Percentiles rank a stretch among this genome's conserved stretches.
phyloP scores from a whole-genome alignment of 2,888 invertebrate genomes.

The Noctua fimbriata region DNA sequence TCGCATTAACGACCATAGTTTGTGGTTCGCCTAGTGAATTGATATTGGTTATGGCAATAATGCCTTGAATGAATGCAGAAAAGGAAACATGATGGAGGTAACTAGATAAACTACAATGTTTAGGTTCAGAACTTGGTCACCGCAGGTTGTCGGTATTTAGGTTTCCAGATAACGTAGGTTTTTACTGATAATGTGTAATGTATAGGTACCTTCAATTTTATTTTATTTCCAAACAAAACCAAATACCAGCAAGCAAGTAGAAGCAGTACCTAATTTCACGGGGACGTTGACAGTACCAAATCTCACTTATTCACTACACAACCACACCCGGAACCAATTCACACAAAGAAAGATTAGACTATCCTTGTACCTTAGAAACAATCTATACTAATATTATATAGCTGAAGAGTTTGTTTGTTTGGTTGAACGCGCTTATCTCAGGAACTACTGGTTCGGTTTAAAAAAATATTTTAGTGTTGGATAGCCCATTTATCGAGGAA shows the following conservation, averaged over 20 bases:
- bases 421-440: too few relatives aligned
- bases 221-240: neutral
- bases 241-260: neutral
- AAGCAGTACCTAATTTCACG: neutral
- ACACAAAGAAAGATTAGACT: neutral
- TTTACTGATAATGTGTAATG: neutral
- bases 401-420: too few relatives aligned
- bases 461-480: too few relatives aligned
- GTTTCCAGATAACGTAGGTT: neutral
- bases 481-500: too few relatives aligned
- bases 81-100: neutral
- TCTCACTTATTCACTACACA: neutral
- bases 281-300: neutral
- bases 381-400: neutral
- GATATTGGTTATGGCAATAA: slow-evolving; percentile 47
- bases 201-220: neutral
- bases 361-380: neutral
- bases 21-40: slow-evolving; percentile 16
- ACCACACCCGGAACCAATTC: neutral
- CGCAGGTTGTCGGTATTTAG: neutral
- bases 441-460: too few relatives aligned
- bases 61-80: neutral
- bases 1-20: slow-evolving; percentile 40
- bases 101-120: neutral
- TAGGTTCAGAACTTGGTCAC: neutral